Evolutionary conservation across 1,140 invertebrate species (phyloP), one percentile per base, ranked within the genome.

Genomic region (Drosophila fuyamai): DNA sequence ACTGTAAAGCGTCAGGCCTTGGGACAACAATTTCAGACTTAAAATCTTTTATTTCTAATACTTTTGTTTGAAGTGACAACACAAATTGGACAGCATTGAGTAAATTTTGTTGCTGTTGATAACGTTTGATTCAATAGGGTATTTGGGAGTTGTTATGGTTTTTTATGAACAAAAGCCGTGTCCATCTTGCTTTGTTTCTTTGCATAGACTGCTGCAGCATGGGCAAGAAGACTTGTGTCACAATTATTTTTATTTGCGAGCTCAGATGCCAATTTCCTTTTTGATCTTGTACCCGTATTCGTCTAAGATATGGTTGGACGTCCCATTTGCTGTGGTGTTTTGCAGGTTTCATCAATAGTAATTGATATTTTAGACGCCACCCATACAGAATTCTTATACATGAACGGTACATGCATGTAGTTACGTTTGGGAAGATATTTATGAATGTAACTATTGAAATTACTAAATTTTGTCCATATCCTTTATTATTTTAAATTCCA

Each of bases 341-440:
- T 74, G 29, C 29, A 38, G 50, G 18, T 51, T 62, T 76, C 41
- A 44, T 70, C 23, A 16, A 63, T 23, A 62, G 32, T 40, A 47
- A 57, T 63, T 62, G 44, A 29, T 54, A 70, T 70, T 43, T 68
- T 72, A 32, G 43, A 50, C 38, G 41, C 35, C 65, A 76, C 14
- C 55, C 56, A 71, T 50, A 38, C 23, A 59, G 59, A 46, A 65
- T 76, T 56, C 36, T 76, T 76, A 27, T 40, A 44, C 54, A 48
- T 55, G 16, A 75, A 56, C 7, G 44, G 43, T 44, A 61, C 47
- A 44, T 54, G 18, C 65, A 62, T 58, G 12, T 58, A 53, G 38
- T 62, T 76, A 63, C 50, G 71, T 76, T 76, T 76, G 47, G 54
- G 50, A 48, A 65, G 41, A 35, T 53, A 14, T 71, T 58, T 65